Base-by-base conservation (phyloP, 2,888 invertebrate genomes). In the Athetis lepigone region DNA sequence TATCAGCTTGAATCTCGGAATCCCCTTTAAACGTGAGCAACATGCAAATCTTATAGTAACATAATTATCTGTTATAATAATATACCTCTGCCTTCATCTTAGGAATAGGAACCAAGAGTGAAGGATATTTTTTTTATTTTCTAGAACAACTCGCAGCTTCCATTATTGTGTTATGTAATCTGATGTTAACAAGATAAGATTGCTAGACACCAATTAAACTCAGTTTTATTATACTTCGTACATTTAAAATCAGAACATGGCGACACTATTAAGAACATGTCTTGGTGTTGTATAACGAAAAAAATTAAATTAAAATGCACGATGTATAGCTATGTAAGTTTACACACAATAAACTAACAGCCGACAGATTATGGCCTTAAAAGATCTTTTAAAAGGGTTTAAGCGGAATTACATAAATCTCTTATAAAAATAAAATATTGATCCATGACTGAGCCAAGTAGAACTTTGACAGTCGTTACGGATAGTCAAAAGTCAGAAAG, bases 191-290 rank as follows among this genome's bases (percentile, higher is more conserved):
- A 47, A 55, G 73, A 66, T 70, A 51, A 70, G 68, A 73, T 60
- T 60, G 55, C 51, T 43, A 13, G 73, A 73, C 67, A 60, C 60
- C 70, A 67, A 60, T 70, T 73, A 47, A 52, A 73, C 55, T 67
- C 42, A 0, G 40, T 51, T 33, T 47, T 63, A 47, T 51, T 43
- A 39, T 8, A 67, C 18, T 46, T 0, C 25, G 18, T 40, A 33
- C 5, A 50, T 4, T n/a, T 33, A 11, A 4, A 18, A 36, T 21
- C 33, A 33, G n/a, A 33, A 23, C 16, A 33, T 6, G 1, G 1
- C 11, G 7, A 16, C 6, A 62, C 7, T n/a, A 33, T 19, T 27
- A 23, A 11, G 23, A 33, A 9, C 1, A 18, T 29, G 11, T 0
- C 0, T 13, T 18, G 2, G 9, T 1, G 4, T 6, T 25, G 18